Conservation (phyloP, 2,113 vertebrate species). For the Phyllopteryx taeniolatus region DNA sequence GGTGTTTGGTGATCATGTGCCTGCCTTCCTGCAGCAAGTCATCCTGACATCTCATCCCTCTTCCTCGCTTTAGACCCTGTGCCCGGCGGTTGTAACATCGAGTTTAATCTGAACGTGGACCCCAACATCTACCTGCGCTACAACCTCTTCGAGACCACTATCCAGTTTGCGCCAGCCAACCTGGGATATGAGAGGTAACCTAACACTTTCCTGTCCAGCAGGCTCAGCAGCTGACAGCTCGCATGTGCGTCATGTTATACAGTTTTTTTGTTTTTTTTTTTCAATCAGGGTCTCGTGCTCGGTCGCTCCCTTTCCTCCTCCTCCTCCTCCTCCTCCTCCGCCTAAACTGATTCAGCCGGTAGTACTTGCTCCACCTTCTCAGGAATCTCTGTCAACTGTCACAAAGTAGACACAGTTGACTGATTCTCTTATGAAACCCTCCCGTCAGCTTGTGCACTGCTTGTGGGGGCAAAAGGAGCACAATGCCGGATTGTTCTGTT, state of each 20-base stretch:
- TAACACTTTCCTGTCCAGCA: too few species aligned
- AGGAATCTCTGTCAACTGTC: constrained; percentile 7
- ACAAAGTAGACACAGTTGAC: not conserved
- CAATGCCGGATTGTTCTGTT: not conserved
- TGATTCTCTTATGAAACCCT: not conserved
- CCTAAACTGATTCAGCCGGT: not conserved
- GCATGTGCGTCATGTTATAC: not conserved
- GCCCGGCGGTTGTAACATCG: constrained; percentile 89
- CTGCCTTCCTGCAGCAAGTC: not conserved
- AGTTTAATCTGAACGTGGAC: constrained; percentile 83
- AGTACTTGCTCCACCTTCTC: not conserved
- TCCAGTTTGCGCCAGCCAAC: constrained; percentile 89
- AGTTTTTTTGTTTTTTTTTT: too few species aligned
- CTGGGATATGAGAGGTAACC: constrained; percentile 82
- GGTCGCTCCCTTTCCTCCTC: not conserved
- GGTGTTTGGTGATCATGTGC: not conserved
- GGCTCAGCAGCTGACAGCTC: not conserved
- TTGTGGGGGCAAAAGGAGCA: not conserved
- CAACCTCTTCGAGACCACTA: constrained; percentile 80
- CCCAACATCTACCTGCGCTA: constrained; percentile 88
- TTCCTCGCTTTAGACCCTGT: constrained; percentile 79
- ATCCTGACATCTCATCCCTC: not conserved
- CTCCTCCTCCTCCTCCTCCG: not conserved
- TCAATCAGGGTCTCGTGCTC: not conserved
- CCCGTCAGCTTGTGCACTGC: not conserved